phyloP scores from a whole-genome alignment of 2,113 vertebrate genomes.

The Aplodontia rufa region DNA sequence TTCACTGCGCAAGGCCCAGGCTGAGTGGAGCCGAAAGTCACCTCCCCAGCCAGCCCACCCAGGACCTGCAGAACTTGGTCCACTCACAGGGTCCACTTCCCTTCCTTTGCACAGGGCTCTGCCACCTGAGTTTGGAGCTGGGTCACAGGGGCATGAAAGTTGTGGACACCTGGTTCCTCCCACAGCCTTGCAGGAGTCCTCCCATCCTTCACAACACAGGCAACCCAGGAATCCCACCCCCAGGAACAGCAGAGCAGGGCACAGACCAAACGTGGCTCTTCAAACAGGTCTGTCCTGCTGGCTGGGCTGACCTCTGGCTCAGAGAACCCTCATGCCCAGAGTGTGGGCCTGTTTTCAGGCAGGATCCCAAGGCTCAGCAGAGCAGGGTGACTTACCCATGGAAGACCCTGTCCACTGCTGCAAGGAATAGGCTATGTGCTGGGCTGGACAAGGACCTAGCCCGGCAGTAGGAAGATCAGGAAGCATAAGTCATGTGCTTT shows the following conservation, averaged over 20 bases:
- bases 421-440: neutral
- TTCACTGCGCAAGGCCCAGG: neutral
- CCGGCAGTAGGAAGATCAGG: neutral
- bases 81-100: neutral
- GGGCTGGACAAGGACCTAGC: too few relatives aligned
- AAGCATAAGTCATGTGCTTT: neutral
- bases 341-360: neutral
- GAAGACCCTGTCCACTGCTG: neutral
- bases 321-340: neutral
- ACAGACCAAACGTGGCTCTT: neutral
- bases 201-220: neutral
- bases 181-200: neutral
- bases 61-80: neutral
- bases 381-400: neutral
- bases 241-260: neutral
- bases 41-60: accelerated
- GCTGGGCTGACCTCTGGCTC: neutral
- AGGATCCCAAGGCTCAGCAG: neutral
- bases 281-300: too few relatives aligned
- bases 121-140: neutral
- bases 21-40: neutral
- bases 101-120: neutral
- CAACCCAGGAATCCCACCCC: accelerated
- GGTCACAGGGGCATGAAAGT: neutral
- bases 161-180: too few relatives aligned